Evolutionary conservation across 2,113 vertebrate species (phyloP).

Genomic region (Alligator mississippiensis): DNA sequence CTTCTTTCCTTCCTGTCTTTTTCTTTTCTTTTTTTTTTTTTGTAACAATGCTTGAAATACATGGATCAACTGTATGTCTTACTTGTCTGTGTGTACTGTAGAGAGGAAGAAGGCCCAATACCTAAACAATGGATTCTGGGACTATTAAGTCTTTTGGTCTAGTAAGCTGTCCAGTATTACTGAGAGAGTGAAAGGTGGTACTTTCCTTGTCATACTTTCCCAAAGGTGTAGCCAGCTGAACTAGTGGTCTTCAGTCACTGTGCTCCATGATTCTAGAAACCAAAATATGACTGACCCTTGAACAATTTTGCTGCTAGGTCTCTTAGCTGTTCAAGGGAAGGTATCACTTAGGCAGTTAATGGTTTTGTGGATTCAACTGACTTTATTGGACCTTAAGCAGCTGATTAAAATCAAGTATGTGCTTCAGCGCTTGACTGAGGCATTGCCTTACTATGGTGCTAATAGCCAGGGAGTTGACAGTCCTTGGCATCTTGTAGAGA

Average conservation of each 20-base stretch:
- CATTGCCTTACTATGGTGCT: background rate
- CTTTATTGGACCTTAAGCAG: background rate
- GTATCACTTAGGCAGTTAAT: background rate
- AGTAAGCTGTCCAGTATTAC: too few species aligned
- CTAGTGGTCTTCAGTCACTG: background rate
- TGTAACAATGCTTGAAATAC: background rate
- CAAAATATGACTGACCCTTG: background rate
- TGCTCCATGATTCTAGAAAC: background rate
- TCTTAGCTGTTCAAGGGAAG: background rate
- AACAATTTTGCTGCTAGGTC: background rate
- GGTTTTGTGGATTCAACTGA: background rate
- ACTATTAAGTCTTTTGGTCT: background rate
- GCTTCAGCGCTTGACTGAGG: background rate
- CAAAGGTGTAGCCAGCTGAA: background rate
- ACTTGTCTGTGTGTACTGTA: background rate
- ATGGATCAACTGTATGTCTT: background rate
- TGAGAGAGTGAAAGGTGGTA: too few species aligned
- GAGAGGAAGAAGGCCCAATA: background rate
- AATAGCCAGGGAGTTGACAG: background rate
- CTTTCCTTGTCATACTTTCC: background rate
- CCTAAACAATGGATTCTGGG: background rate
- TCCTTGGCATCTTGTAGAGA: background rate
- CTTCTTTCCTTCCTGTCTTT: background rate
- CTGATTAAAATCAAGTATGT: background rate
- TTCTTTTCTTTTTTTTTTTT: background rate